These are phyloP conservation scores for Ctenicera cuprea DNA, from an alignment of 2,888 invertebrate genomes.

Conservation along the genomic window DNA sequence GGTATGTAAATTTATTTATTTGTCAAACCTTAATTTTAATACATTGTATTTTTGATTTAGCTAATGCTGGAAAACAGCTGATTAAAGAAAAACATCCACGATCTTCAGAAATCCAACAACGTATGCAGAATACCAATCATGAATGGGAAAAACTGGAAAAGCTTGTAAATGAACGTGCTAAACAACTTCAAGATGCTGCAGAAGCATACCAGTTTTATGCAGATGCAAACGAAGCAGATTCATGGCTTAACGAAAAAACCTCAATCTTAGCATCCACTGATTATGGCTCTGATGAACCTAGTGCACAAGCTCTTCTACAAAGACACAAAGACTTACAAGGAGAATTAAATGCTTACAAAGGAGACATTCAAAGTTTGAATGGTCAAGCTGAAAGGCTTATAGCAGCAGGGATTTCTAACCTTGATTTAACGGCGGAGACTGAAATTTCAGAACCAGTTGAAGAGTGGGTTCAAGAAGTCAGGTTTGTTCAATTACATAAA, in stretches of 20 bases:
- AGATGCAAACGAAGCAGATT: slow-evolving; percentile 98
- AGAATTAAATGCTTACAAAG: slow-evolving; percentile 91
- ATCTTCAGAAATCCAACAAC: slow-evolving; percentile 86
- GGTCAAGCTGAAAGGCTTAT: slow-evolving; percentile 86
- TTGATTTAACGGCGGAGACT: slow-evolving; percentile 80
- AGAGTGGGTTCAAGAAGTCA: slow-evolving; percentile 69
- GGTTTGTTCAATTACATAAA: slow-evolving; percentile 15
- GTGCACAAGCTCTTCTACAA: slow-evolving; percentile 90
- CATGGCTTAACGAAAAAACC: slow-evolving; percentile 97
- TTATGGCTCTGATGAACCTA: slow-evolving; percentile 93
- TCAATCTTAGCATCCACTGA: slow-evolving; percentile 92
- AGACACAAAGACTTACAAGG: slow-evolving; percentile 91
- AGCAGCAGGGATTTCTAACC: slow-evolving; percentile 83
- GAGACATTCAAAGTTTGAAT: slow-evolving; percentile 87
- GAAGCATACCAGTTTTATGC: slow-evolving; percentile 98
- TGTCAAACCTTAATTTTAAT: neutral
- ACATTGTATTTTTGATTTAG: slow-evolving; percentile 36
- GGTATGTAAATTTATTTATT: slow-evolving; percentile 74
- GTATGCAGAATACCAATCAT: slow-evolving; percentile 85
- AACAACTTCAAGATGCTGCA: slow-evolving; percentile 89
- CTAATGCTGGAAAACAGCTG: slow-evolving; percentile 73
- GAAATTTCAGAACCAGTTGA: slow-evolving; percentile 78
- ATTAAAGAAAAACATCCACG: slow-evolving; percentile 90
- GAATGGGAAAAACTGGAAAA: slow-evolving; percentile 95
- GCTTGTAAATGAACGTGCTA: slow-evolving; percentile 83